Percentiles rank a stretch among this genome's conserved stretches.
These are phyloP conservation scores for Rhagoletis pomonella DNA, from an alignment of 1,140 invertebrate species.

Conservation along the genomic window DNA sequence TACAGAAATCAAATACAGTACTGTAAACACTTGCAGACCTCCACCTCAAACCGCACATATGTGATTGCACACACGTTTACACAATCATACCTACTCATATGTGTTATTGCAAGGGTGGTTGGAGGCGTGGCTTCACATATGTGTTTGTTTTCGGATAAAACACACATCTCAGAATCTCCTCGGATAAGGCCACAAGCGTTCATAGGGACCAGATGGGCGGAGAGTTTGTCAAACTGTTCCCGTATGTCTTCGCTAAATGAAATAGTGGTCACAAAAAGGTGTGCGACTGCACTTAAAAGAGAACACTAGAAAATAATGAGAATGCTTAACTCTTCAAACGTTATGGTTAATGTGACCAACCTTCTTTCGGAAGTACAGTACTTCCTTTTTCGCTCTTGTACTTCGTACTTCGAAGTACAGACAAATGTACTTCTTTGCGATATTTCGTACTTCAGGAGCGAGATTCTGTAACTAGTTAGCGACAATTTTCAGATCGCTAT, in stretches of 20 bases:
- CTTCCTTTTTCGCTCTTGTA: too few species aligned
- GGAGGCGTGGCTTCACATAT: slow-evolving; percentile 43
- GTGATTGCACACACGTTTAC: not conserved
- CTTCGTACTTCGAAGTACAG: too few species aligned
- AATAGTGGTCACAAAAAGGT: not conserved
- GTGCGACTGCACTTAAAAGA: not conserved
- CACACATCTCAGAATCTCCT: not conserved
- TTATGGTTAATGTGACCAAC: too few species aligned
- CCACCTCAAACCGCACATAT: not conserved
- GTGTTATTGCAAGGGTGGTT: not conserved
- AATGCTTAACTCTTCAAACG: too few species aligned
- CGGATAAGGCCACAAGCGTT: not conserved
- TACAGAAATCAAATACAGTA: too few species aligned
- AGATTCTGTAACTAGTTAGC: too few species aligned
- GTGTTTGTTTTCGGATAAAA: not conserved
- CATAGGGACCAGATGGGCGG: not conserved
- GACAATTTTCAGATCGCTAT: too few species aligned
- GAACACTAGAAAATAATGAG: too few species aligned
- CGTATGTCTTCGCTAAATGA: too few species aligned
- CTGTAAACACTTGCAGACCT: not conserved
- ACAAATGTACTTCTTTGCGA: too few species aligned
- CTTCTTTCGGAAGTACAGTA: too few species aligned
- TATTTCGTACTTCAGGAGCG: too few species aligned
- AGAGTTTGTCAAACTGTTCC: not conserved
- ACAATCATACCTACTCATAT: not conserved